These are phyloP conservation scores for Aspidoscelis tigris DNA, from an alignment of 2,113 vertebrate species.

Conservation along the genomic window DNA sequence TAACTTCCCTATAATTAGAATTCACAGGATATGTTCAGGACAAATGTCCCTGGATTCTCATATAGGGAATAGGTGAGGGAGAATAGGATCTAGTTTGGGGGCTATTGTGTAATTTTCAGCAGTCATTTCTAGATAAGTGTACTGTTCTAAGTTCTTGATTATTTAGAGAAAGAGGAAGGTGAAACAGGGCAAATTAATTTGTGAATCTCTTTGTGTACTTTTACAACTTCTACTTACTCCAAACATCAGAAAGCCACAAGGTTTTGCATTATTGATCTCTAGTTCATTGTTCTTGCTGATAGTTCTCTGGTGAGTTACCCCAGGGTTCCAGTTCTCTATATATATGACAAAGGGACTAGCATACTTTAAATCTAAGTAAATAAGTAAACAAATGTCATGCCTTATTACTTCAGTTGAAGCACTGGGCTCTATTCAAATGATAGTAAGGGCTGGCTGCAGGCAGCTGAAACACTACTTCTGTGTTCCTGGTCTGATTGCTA, in stretches of 20 bases:
- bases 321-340: neutral
- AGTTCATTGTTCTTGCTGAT: slow-evolving; percentile 18
- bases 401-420: slow-evolving; percentile 14
- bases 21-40: no score
- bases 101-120: no score
- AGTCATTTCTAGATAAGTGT: no score
- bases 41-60: no score
- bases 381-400: slow-evolving; percentile 24
- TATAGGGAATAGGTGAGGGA: no score
- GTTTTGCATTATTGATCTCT: slow-evolving; percentile 25
- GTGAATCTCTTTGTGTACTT: neutral
- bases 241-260: neutral
- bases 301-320: slow-evolving; percentile 6
- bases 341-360: neutral
- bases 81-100: no score
- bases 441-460: neutral
- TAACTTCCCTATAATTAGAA: no score
- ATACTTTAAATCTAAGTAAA: slow-evolving; percentile 16
- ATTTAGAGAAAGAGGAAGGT: neutral
- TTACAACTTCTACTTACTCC: neutral
- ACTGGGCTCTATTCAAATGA: slow-evolving; percentile 17
- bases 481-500: neutral
- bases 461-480: neutral
- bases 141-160: neutral
- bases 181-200: neutral